Base-by-base conservation (phyloP, 2,888 invertebrate genomes). In the Ornithoptera priamus region DNA sequence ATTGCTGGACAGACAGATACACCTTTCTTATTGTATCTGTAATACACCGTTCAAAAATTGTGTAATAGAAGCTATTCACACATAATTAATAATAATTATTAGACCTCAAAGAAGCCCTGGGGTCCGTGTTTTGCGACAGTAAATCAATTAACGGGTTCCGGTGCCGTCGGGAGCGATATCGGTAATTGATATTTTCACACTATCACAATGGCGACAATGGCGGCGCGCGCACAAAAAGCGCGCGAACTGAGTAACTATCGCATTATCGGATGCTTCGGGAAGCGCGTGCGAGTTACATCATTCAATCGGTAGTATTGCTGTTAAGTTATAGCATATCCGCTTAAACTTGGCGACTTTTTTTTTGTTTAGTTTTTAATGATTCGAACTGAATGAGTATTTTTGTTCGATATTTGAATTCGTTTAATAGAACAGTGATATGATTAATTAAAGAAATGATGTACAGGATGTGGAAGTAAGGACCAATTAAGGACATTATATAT, bases 121-220 rank as follows among this genome's bases (percentile, higher is more conserved):
- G 4, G 18, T 30, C 30, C 30, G 4, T 2, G 36, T 10, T 56
- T 62, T 60, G 64, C n/a, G 39, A 61, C 61, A 65, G 53, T 69
- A 69, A 65, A 69, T 69, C 46, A 65, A 69, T 69, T 69, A 61
- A 56, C 65, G 46, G 62, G 30, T 57, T 50, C 62, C 56, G 30
- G 65, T 65, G 61, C 61, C 65, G 69, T 69, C 61, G 46, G 22
- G 62, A 36, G 15, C 62, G 42, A 42, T 46, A 24, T 42, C 39
- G 42, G 30, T 65, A 61, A 65, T 69, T 57, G 57, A 62, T 62
- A 62, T 62, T 62, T 69, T 69, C 65, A 69, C 69, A 42, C n/a
- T 50, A n/a, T 20, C 24, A 68, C 69, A 64, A 69, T 65, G 42
- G 61, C 7, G 36, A 8, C 30, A 56, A 22, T 22, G 22, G 22